phyloP scores from a whole-genome alignment of 2,888 invertebrate species.

The Andrena chrysosceles region DNA sequence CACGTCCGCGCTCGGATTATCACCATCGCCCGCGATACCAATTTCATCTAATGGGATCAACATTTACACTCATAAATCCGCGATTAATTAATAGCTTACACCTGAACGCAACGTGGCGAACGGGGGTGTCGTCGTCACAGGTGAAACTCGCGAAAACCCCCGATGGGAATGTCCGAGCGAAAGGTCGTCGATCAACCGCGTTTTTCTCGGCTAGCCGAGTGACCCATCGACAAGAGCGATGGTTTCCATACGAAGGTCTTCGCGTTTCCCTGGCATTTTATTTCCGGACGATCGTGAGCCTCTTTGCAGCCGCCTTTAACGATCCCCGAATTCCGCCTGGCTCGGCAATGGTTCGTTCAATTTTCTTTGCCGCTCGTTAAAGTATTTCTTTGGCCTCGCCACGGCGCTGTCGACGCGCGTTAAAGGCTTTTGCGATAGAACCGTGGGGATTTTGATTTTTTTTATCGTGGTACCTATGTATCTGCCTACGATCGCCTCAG shows the following conservation, averaged over 20 bases:
- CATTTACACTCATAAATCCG: slow-evolving; percentile 39
- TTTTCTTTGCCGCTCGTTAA: slow-evolving; percentile 39
- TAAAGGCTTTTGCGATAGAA: background rate
- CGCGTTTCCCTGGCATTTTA: slow-evolving; percentile 40
- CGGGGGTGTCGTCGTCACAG: background rate
- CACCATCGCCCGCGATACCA: slow-evolving; percentile 36
- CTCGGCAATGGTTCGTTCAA: slow-evolving; percentile 20
- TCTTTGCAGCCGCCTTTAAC: slow-evolving; percentile 39
- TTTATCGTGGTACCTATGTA: background rate
- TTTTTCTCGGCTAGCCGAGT: background rate
- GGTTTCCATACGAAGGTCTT: slow-evolving; percentile 24
- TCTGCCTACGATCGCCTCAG: background rate
- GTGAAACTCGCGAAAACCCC: background rate
- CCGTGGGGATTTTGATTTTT: background rate
- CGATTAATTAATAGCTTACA: slow-evolving; percentile 41
- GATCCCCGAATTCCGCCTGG: slow-evolving; percentile 52
- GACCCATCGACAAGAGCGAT: slow-evolving; percentile 25
- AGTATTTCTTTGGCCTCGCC: slow-evolving; percentile 15
- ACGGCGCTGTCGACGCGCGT: background rate
- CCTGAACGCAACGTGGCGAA: background rate
- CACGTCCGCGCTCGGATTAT: slow-evolving; percentile 40
- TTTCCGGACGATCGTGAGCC: slow-evolving; percentile 19
- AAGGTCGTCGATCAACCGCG: background rate
- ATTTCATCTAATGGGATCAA: slow-evolving; percentile 47
- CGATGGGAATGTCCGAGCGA: too few relatives aligned